Evolutionary conservation across 2,113 vertebrate species (phyloP), one percentile per base, ranked within the genome.

Genomic region (Jaculus jaculus): DNA sequence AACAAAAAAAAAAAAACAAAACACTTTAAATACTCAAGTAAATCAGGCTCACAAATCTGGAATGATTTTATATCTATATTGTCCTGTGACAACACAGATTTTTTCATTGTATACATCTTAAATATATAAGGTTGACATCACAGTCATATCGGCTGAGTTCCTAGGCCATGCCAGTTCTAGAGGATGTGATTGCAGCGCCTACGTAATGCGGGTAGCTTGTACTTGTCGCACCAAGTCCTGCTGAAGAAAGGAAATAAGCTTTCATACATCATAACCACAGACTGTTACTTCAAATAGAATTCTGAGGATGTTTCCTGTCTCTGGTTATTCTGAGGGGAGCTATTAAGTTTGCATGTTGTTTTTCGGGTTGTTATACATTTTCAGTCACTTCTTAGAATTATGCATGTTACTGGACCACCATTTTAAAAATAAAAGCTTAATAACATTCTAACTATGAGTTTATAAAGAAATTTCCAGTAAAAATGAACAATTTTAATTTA

Each of bases 351-450:
- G 21, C 32, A 77, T 23, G 9, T 69, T 37, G 9, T 82, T 87
- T 17, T 51, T 66, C 1, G 66, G 0, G 47, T 11, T 23, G 1
- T 68, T 63, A 72, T 3, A 54, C 28, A 66, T 3, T 73, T 30
- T 71, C 84, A 73, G 32, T 61, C 16, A 69, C 66, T 2, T 78
- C 5, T 78, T 16, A 18, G 21, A 54, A 86, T 74, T 54, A 16
- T 54, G 13, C 54, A 54, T 54, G 54, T 39, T 77, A 89, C 34
- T 17, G 51, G 60, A 83, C 1, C 1, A 17, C 4, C 9, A 58
- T 86, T 83, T 88, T 68, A 54, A 54, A 54, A 54, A 83, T 61
- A 95, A 81, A 87, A 75, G 80, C 34, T 71, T 72, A 82, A 42
- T 82, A 37, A 12, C 34, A 47, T 69, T 3, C 3, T 51, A 91